Base-by-base conservation (phyloP, 1,140 invertebrate species). In the Cheumatopsyche charites region DNA sequence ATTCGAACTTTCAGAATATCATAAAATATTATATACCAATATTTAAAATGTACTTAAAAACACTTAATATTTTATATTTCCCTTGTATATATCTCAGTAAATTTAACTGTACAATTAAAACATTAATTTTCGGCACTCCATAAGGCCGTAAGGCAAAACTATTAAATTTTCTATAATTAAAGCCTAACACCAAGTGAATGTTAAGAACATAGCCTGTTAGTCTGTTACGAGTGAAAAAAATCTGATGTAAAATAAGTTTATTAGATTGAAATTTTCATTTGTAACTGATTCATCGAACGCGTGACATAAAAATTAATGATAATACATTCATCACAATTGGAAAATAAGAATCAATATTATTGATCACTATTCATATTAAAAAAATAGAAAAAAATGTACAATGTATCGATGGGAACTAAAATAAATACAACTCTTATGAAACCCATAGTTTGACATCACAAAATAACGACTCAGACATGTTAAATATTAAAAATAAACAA, bases 61-160 rank as follows among this genome's bases (percentile, higher is more conserved):
- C 68, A 47, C 61, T 62, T 62, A 70, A 7, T 13, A 19, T 70
- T 23, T 45, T 70, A n/a, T n/a, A 63, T 63, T 49, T 71, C 69
- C 69, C 69, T 71, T 71, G 69, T 71, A 65, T 71, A 65, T 36
- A 71, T 45, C 47, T 49, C 55, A 58, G 55, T 58, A n/a, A 21
- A 58, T 21, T 63, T 17, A 49, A 23, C 13, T 71, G 45, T 63
- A 71, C 69, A 63, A 61, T 23, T 61, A 61, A 58, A 47, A 17
- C n/a, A 66, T 45, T 43, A 17, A 45, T 68, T 68, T 68, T 45
- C 9, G 42, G 41, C 45, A 63, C 42, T 15, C 2, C 63, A 41
- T 41, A 17, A 1, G 45, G 66, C 66, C 29, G 26, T 68, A 68
- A 68, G 66, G 66, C 66, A 68, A 68, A 36, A 63, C 15, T 41